Evolutionary conservation across 1,140 invertebrate genomes (phyloP).

Genomic region (Plectrocnemia conspersa): DNA sequence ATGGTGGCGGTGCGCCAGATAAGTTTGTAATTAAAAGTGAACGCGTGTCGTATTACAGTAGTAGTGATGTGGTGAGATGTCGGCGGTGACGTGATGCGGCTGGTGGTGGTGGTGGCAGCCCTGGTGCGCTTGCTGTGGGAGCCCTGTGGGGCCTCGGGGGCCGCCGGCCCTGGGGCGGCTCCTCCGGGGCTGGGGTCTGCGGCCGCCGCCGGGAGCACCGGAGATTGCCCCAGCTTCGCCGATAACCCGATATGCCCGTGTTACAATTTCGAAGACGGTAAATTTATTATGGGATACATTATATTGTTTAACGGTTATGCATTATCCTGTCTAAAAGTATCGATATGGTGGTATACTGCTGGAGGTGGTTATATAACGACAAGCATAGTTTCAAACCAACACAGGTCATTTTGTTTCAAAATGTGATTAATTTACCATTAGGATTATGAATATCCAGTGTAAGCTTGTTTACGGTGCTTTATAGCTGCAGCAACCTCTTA

Average conservation of each 20-base stretch:
- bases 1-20: too few species aligned
- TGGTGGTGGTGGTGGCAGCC: slow-evolving; percentile 20
- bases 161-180: slow-evolving; percentile 5
- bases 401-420: too few species aligned
- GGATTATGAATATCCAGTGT: too few species aligned
- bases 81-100: slow-evolving; percentile 24
- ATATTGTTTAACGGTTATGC: too few species aligned
- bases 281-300: too few species aligned
- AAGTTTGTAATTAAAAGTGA: neutral
- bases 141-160: neutral
- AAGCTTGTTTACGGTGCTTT: too few species aligned
- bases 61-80: neutral
- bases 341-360: too few species aligned
- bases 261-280: slow-evolving; percentile 84
- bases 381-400: too few species aligned
- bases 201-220: neutral
- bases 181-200: slow-evolving; percentile 1
- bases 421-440: too few species aligned
- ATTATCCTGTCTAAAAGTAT: too few species aligned
- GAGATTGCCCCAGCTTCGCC: slow-evolving; percentile 61
- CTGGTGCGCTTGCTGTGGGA: slow-evolving; percentile 19
- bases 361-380: too few species aligned
- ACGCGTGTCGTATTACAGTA: neutral
- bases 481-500: too few species aligned
- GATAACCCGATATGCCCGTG: slow-evolving; percentile 78